These are phyloP conservation scores for Atherinomorus stipes DNA, from an alignment of 2,113 vertebrate genomes.

Conservation along the genomic window DNA sequence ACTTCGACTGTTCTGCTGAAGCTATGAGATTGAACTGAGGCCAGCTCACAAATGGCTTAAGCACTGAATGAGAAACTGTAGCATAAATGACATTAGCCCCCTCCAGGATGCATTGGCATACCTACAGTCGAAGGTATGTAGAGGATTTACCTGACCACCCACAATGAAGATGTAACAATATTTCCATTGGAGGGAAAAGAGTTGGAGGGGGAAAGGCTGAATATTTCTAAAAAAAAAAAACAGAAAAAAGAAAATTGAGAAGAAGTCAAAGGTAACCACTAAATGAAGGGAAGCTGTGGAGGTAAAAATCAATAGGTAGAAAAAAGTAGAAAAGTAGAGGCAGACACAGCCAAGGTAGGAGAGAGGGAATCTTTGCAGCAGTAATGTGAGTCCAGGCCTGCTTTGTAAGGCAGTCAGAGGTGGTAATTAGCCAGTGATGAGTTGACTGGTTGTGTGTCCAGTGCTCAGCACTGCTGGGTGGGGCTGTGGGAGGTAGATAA, in stretches of 20 bases:
- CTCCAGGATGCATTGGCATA: constrained; percentile 39
- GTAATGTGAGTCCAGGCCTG: constrained; percentile 68
- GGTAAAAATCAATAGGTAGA: constrained; percentile 2
- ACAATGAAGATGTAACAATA: constrained; percentile 24
- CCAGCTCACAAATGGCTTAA: constrained; percentile 60
- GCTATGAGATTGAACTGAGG: constrained; percentile 70
- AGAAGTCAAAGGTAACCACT: constrained; percentile 4
- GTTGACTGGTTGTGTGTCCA: constrained; percentile 78
- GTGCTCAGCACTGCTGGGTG: constrained; percentile 72
- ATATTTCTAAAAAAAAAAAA: constrained; percentile 6
- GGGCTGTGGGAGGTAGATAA: constrained; percentile 80
- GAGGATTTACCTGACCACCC: constrained; percentile 56
- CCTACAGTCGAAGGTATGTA: constrained; percentile 19
- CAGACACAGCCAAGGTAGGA: constrained; percentile 41
- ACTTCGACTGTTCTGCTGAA: constrained; percentile 72
- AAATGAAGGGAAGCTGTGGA: constrained; percentile 10
- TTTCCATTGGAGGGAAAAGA: neutral
- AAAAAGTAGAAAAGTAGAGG: constrained; percentile 33
- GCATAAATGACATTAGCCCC: constrained; percentile 58
- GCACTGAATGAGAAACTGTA: constrained; percentile 52
- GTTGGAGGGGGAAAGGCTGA: neutral
- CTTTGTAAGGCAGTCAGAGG: constrained; percentile 79
- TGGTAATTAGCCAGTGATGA: constrained; percentile 84
- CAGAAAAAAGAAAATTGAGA: neutral
- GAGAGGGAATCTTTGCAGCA: constrained; percentile 43